Evolutionary conservation across 2,888 invertebrate genomes (phyloP).

Genomic region (Pasiphila rectangulata): DNA sequence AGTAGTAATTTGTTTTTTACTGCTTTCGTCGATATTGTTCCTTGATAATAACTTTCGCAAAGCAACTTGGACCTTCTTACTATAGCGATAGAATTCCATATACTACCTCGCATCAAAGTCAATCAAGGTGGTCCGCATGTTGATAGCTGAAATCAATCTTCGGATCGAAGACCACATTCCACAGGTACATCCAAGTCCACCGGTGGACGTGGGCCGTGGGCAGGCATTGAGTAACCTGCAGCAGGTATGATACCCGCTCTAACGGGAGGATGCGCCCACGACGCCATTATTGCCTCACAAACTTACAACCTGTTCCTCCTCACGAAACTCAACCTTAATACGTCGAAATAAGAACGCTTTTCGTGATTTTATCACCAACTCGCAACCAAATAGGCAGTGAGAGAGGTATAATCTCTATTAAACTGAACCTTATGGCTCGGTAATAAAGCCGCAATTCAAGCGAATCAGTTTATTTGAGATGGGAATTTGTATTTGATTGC

Average conservation of each 20-base stretch:
- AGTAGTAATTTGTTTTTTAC: no score
- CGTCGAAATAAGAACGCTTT: not conserved
- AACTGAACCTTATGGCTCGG: not conserved
- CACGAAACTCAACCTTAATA: not conserved
- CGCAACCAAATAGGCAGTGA: no score
- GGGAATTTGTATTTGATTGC: not conserved
- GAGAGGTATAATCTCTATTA: no score
- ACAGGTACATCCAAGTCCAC: conserved; percentile 5
- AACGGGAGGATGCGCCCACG: conserved; percentile 2
- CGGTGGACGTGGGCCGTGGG: conserved; percentile 21
- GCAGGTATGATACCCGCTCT: not conserved
- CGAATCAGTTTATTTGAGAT: not conserved
- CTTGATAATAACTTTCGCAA: no score
- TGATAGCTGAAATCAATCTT: not conserved
- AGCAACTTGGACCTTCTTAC: no score
- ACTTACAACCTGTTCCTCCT: no score
- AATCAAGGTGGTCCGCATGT: not conserved
- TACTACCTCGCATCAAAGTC: no score
- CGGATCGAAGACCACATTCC: conserved; percentile 1
- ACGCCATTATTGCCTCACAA: not conserved
- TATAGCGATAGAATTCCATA: no score
- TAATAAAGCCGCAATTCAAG: not conserved
- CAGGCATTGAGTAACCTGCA: conserved; percentile 18
- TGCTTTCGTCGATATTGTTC: no score
- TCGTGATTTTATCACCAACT: no score